Evolutionary conservation across 2,888 invertebrate genomes (phyloP).

Genomic region (Euclidia mi): DNA sequence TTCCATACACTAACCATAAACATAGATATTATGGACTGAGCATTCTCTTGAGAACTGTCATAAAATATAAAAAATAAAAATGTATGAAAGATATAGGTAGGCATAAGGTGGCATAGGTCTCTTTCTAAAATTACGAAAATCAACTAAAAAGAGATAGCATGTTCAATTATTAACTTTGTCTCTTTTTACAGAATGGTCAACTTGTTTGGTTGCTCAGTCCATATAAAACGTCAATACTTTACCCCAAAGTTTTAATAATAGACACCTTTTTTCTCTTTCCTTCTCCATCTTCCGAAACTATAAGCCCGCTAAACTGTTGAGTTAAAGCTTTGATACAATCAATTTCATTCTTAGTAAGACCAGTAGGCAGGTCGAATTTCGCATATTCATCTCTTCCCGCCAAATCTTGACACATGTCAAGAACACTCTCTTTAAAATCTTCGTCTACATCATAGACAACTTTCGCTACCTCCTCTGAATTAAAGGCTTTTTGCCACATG

Average conservation of each 20-base stretch:
- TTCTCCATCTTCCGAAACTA: constrained; percentile 68
- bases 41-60: too few relatives aligned
- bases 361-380: constrained; percentile 75
- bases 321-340: constrained; percentile 72
- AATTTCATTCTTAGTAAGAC: constrained; percentile 71
- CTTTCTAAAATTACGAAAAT: too few relatives aligned
- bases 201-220: too few relatives aligned
- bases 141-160: too few relatives aligned
- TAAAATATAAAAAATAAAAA: too few relatives aligned
- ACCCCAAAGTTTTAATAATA: constrained; percentile 54
- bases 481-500: constrained; percentile 79
- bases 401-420: constrained; percentile 78
- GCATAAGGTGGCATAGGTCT: too few relatives aligned
- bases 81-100: too few relatives aligned
- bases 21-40: too few relatives aligned
- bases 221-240: not conserved
- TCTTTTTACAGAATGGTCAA: too few relatives aligned
- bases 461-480: constrained; percentile 52
- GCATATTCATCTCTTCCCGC: constrained; percentile 67
- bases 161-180: too few relatives aligned
- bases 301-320: constrained; percentile 65
- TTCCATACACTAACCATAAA: too few relatives aligned
- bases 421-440: constrained; percentile 72
- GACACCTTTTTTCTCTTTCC: constrained; percentile 69
- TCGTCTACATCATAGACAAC: constrained; percentile 71